Evolutionary conservation across 1,140 invertebrate genomes (phyloP), one percentile per base, ranked within the genome.

Genomic region (Temnothorax nylanderi): DNA sequence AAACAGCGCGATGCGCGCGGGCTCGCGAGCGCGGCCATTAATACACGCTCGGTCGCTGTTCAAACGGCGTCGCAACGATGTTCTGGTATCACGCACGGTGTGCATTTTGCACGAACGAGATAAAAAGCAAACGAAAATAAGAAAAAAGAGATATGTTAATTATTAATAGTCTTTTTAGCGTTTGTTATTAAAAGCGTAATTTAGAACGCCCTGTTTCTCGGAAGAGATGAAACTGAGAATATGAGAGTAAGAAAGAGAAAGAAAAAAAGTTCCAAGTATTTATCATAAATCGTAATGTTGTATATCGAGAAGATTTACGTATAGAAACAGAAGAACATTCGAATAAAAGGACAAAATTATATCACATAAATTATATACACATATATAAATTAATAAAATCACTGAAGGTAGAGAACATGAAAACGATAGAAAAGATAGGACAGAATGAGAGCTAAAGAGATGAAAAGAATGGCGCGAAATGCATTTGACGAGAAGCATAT

Each of bases 61-160:
- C 41, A 82, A 82, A 82, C 41, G 67, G 67, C 80, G 80, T 82
- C 67, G 80, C 67, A 71, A 67, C 65, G 65, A 82, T 82, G 67
- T 72, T 82, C 78, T 58, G 65, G 64, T 71, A 44, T 71, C 78
- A 71, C 64, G 78, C 64, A 72, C 41, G 47, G 21, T 47, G 34
- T 67, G 62, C 47, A 81, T 81, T 81, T 69, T 65, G 34, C 49
- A 26, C 62, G 34, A 80, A 58, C 47, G 54, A 51, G 26, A 65
- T 64, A 58, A 82, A 71, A 82, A 82, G 6, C n/a, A 11, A 77
- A 34, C 34, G 11, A 11, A 72, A 56, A 58, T 60, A 60, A 72
- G 2, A 60, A 51, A 0, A 37, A 41, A 56, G 51, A 58, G 44
- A 47, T 32, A 80, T 21, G 44, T 72, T 72, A 82, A 74, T 82